Base-by-base conservation (phyloP, 2,888 invertebrate species). In the Bembecia ichneumoniformis region DNA sequence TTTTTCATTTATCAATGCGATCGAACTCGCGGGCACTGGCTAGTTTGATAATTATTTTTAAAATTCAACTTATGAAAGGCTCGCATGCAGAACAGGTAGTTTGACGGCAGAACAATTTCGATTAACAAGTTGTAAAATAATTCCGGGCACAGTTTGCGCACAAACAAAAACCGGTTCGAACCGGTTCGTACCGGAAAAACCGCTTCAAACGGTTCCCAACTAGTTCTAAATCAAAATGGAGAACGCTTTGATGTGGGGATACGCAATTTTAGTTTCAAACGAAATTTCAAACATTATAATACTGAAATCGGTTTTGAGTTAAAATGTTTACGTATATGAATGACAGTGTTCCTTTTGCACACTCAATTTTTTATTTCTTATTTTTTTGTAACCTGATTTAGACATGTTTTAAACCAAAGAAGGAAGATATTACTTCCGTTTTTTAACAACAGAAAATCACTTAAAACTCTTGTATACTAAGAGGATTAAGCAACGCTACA, bases 181-280 rank as follows among this genome's bases (percentile, higher is more conserved):
- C 28, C 28, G 14, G 46, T 46, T 46, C 17, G 13, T 28, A 46
- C 46, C 46, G 46, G 46, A 46, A 20, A 20, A 43, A 48, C 48
- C 48, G 48, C 40, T 7, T 48, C 48, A 14, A 43, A 48, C 48
- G 13, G 34, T 17, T 20, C 35, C 17, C 15, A 48, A 43, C 48
- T 48, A 48, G 43, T 43, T 48, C 35, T 43, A 48, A 48, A 48
- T 48, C 43, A 48, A 47, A 47, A 47, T 35, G 35, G 16, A 13
- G 4, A 16, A 14, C 43, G 9, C 48, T 48, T 48, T 48, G 48
- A 48, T 48, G 48, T 43, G 48, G 48, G 14, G 48, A 48, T 43
- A 34, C 13, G 20, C 35, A 48, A 43, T 43, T 48, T 48, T 46
- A 46, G 44, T 44, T 44, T 44, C 16, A 16, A 44, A 44, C 44